A percentile compares a stretch with the other conserved stretches of the same genome.
phyloP scores from a whole-genome alignment of 2,888 invertebrate species.

The Xylocampa areola region DNA sequence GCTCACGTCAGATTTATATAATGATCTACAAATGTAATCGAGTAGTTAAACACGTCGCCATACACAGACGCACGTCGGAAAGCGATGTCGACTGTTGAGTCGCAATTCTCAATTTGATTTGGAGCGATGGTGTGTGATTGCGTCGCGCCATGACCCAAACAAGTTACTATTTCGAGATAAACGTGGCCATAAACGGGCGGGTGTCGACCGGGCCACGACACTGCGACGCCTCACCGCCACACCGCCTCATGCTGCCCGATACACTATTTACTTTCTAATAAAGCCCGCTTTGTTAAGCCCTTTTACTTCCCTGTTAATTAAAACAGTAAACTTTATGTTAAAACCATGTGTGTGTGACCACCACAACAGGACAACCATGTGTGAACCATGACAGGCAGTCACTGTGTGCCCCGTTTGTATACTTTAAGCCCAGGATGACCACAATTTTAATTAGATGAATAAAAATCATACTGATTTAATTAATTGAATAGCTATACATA shows the following conservation, averaged over 20 bases:
- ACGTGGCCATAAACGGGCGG: slow-evolving; percentile 85
- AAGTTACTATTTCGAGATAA: slow-evolving; percentile 89
- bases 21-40: slow-evolving; percentile 47
- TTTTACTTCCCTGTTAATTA: slow-evolving; percentile 47
- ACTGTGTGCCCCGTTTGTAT: slow-evolving; percentile 6
- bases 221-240: slow-evolving; percentile 62
- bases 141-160: slow-evolving; percentile 84
- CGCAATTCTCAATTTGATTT: slow-evolving; percentile 79
- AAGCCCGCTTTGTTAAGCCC: slow-evolving; percentile 64
- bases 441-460: slow-evolving; percentile 14
- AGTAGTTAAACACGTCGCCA: slow-evolving; percentile 30
- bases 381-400: too few species aligned
- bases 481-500: slow-evolving; percentile 30
- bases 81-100: slow-evolving; percentile 50
- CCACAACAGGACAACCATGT: too few species aligned
- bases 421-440: slow-evolving; percentile 5
- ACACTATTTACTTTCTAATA: slow-evolving; percentile 77
- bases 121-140: slow-evolving; percentile 83
- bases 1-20: slow-evolving; percentile 49
- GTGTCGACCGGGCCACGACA: slow-evolving; percentile 70
- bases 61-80: slow-evolving; percentile 49
- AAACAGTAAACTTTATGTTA: slow-evolving; percentile 48
- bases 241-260: slow-evolving; percentile 46
- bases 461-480: slow-evolving; percentile 5
- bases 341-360: slow-evolving; percentile 52